Conservation (phyloP, 2,888 invertebrate genomes). For the Uropetala carovei region DNA sequence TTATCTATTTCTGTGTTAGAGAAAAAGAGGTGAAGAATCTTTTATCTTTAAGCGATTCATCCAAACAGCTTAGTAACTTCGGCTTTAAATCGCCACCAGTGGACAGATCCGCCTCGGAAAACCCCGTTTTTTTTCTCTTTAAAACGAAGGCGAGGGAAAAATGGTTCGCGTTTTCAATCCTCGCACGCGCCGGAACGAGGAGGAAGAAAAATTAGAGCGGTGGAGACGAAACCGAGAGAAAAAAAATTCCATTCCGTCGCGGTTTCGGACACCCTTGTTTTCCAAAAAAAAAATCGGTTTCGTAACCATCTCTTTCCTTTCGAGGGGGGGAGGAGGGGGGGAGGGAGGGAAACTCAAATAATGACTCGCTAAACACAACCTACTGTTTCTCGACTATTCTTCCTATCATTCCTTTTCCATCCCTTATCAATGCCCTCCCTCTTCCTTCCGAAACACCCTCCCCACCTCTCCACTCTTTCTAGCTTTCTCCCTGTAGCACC, state of each 20-base stretch:
- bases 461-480: neutral
- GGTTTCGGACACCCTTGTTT: slow-evolving; percentile 14
- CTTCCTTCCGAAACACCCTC: slow-evolving; percentile 36
- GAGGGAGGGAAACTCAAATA: slow-evolving; percentile 61
- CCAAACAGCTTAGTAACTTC: too few species aligned
- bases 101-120: too few species aligned
- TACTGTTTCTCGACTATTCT: slow-evolving; percentile 57
- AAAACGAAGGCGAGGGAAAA: too few species aligned
- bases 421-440: slow-evolving; percentile 43
- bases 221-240: neutral
- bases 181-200: neutral
- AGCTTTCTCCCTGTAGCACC: slow-evolving; percentile 3
- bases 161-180: too few species aligned
- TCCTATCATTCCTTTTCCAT: slow-evolving; percentile 49
- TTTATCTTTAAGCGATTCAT: too few species aligned
- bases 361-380: slow-evolving; percentile 61
- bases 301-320: neutral
- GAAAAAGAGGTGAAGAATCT: too few species aligned
- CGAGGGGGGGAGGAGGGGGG: too few species aligned
- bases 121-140: too few species aligned
- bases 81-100: too few species aligned
- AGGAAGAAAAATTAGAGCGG: neutral
- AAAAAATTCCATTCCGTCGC: neutral
- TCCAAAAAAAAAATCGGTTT: slow-evolving; percentile 26
- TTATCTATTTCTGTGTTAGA: too few species aligned